These are phyloP conservation scores for Synanthedon tipuliformis DNA, from an alignment of 2,888 invertebrate genomes.

Conservation along the genomic window DNA sequence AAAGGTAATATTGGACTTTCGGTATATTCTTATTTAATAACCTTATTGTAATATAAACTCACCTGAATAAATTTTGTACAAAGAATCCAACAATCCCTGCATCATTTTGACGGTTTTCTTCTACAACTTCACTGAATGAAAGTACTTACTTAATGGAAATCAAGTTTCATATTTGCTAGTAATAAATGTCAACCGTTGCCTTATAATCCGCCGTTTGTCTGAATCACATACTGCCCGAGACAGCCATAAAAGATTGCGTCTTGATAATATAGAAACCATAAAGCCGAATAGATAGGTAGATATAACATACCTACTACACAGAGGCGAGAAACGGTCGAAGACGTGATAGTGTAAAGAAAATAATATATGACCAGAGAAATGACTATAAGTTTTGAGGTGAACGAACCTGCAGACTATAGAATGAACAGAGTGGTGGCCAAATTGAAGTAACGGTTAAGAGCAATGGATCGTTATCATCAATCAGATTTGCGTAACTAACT, in stretches of 20 bases:
- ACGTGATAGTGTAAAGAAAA: conserved; percentile 18
- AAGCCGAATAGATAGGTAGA: conserved; percentile 1
- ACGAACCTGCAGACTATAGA: conserved; percentile 28
- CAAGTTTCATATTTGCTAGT: not conserved
- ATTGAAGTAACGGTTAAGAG: conserved; percentile 59
- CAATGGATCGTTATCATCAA: conserved; percentile 59
- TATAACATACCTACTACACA: not conserved
- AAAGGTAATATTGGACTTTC: too few relatives aligned
- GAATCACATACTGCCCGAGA: too few relatives aligned
- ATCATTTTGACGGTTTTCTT: conserved; percentile 45
- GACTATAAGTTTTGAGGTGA: conserved; percentile 31
- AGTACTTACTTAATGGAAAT: not conserved
- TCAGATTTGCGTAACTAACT: conserved; percentile 68
- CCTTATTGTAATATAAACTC: conserved; percentile 11
- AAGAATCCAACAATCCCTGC: conserved; percentile 62
- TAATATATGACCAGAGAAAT: conserved; percentile 25
- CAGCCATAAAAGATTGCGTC: too few relatives aligned
- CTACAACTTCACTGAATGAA: not conserved
- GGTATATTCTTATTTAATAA: too few relatives aligned
- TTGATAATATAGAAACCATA: too few relatives aligned
- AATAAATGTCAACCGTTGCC: not conserved
- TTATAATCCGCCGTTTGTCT: too few relatives aligned
- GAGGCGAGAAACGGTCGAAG: not conserved
- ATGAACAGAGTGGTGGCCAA: conserved; percentile 56
- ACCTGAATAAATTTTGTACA: conserved; percentile 63